Conservation (phyloP, 2,113 vertebrate genomes). For the Elaphurus davidianus region DNA sequence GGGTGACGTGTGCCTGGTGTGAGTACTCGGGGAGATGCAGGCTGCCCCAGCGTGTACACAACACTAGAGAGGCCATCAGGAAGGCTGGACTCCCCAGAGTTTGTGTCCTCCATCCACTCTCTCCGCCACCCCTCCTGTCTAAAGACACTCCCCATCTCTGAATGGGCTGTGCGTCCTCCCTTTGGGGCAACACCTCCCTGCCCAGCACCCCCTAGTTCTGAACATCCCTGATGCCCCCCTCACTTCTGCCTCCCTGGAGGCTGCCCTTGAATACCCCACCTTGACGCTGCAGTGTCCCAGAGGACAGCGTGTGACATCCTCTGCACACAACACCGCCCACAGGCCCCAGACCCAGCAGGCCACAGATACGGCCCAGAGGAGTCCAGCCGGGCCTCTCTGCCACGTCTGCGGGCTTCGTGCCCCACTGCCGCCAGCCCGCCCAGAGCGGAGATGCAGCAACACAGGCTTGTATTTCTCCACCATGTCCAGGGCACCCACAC, state of each 20-base stretch:
- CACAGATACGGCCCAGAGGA: neutral
- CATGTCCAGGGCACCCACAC: neutral
- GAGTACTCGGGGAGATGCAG: neutral
- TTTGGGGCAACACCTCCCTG: neutral
- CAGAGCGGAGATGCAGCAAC: accelerated
- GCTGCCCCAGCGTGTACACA: accelerated
- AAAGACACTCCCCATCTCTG: neutral
- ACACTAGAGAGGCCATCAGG: neutral
- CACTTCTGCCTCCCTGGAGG: neutral
- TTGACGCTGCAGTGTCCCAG: neutral
- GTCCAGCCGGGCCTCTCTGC: accelerated
- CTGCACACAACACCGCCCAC: neutral
- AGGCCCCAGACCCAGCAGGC: neutral
- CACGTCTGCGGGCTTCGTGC: accelerated
- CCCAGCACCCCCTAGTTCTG: neutral
- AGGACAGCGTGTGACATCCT: no score
- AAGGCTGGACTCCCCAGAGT: neutral
- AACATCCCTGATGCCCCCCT: neutral
- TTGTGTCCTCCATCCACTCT: neutral
- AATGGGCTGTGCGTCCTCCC: neutral
- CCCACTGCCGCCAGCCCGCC: no score
- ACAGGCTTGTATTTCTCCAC: neutral
- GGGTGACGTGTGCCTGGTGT: neutral
- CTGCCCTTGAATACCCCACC: neutral
- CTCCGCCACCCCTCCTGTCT: neutral